These are phyloP conservation scores for Ciona savignyi DNA, from an alignment of 23 tunicate species.

Conservation along the genomic window DNA sequence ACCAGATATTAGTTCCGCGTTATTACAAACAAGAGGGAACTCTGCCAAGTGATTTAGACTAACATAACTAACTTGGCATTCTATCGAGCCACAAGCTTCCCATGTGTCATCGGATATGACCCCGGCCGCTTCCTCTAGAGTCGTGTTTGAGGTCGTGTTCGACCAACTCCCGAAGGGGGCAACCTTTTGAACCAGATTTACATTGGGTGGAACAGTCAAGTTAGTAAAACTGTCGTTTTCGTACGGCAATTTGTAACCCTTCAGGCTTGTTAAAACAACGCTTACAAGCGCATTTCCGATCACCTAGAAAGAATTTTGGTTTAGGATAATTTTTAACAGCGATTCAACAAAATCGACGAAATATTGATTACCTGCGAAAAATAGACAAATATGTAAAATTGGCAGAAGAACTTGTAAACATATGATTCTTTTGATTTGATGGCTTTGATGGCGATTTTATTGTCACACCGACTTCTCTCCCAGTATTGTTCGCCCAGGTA, in stretches of 20 bases:
- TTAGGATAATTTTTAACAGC: background rate
- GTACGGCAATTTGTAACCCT: background rate
- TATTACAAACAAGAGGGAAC: background rate
- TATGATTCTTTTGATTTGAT: slow-evolving; percentile 24
- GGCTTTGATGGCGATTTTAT: background rate
- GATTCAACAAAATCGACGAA: background rate
- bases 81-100: slow-evolving; percentile 11
- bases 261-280: slow-evolving; percentile 21
- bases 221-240: background rate
- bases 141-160: slow-evolving; percentile 1
- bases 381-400: slow-evolving; percentile 38
- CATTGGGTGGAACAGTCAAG: background rate
- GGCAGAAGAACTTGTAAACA: slow-evolving; percentile 36
- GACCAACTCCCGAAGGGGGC: background rate
- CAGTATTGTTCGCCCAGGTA: slow-evolving; percentile 58
- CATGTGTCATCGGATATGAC: slow-evolving; percentile 16
- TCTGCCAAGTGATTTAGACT: background rate
- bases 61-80: slow-evolving; percentile 9
- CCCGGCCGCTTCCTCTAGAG: background rate
- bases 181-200: background rate
- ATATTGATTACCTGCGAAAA: slow-evolving; percentile 56
- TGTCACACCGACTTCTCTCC: background rate
- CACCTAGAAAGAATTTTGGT: slow-evolving; percentile 15
- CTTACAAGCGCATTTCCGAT: slow-evolving; percentile 45
- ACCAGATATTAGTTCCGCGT: no score